Percentiles rank a stretch among this genome's conserved stretches.
phyloP scores from a whole-genome alignment of 2,888 invertebrate genomes.

The Pammene aurita region DNA sequence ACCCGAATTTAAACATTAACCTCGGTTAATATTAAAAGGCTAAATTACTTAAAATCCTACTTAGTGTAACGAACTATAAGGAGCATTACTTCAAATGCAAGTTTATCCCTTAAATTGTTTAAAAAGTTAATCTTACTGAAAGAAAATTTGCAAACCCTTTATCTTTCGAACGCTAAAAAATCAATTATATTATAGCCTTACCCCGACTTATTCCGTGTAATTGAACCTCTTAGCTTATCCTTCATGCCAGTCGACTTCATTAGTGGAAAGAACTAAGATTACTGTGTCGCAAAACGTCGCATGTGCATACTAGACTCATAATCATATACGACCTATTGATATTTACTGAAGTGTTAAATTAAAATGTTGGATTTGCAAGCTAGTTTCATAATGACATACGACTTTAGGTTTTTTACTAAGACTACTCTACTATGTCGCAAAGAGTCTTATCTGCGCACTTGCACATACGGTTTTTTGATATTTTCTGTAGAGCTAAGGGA shows the following conservation, averaged over 20 bases:
- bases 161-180: slow-evolving; percentile 15
- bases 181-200: slow-evolving; percentile 12
- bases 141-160: not conserved
- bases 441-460: no score
- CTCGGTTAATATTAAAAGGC: no score
- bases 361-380: not conserved
- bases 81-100: not conserved
- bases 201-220: slow-evolving; percentile 28
- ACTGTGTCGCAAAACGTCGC: not conserved
- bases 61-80: not conserved
- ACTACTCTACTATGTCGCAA: no score
- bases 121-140: not conserved
- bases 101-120: not conserved
- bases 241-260: slow-evolving; percentile 29
- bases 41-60: not conserved
- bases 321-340: not conserved
- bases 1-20: no score
- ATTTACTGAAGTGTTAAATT: not conserved
- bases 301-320: not conserved
- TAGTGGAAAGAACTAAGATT: slow-evolving; percentile 25
- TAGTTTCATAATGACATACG: not conserved
- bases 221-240: slow-evolving; percentile 30
- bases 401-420: not conserved
- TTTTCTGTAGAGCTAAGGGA: no score
- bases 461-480: no score